These are phyloP conservation scores for Contarinia nasturtii DNA, from an alignment of 1,140 invertebrate species.

Conservation along the genomic window DNA sequence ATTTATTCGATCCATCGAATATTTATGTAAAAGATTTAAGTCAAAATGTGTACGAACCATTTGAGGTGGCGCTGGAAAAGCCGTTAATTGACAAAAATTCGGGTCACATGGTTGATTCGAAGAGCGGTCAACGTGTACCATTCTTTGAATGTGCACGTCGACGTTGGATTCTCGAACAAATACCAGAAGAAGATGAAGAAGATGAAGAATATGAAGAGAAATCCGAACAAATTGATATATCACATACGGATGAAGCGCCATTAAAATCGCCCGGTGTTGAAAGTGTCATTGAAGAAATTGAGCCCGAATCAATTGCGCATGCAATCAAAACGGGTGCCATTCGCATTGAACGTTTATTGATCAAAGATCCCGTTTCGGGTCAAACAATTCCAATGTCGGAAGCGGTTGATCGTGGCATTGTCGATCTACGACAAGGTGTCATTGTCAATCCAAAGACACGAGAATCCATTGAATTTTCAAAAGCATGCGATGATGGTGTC, in stretches of 20 bases:
- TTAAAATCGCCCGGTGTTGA: constrained; percentile 29
- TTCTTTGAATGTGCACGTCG: constrained; percentile 69
- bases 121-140: constrained; percentile 55
- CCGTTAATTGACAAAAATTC: constrained; percentile 54
- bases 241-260: constrained; percentile 13
- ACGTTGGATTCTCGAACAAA: constrained; percentile 35
- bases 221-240: constrained; percentile 8
- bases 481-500: constrained; percentile 49
- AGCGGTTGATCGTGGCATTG: constrained; percentile 53
- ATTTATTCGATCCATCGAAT: constrained; percentile 51
- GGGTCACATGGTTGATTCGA: constrained; percentile 66
- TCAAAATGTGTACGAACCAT: constrained; percentile 40
- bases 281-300: constrained; percentile 17
- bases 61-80: constrained; percentile 53
- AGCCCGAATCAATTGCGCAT: constrained; percentile 31
- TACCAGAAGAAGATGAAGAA: constrained; percentile 13
- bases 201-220: background rate
- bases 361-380: constrained; percentile 46
- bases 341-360: constrained; percentile 49
- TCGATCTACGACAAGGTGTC: constrained; percentile 52
- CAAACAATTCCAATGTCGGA: constrained; percentile 51
- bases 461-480: constrained; percentile 42
- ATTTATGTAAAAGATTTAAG: constrained; percentile 61
- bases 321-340: constrained; percentile 54
- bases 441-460: constrained; percentile 47